Evolutionary conservation across 23 tunicate genomes (phyloP).

Genomic region (Oikopleura vanhoeffeni): DNA sequence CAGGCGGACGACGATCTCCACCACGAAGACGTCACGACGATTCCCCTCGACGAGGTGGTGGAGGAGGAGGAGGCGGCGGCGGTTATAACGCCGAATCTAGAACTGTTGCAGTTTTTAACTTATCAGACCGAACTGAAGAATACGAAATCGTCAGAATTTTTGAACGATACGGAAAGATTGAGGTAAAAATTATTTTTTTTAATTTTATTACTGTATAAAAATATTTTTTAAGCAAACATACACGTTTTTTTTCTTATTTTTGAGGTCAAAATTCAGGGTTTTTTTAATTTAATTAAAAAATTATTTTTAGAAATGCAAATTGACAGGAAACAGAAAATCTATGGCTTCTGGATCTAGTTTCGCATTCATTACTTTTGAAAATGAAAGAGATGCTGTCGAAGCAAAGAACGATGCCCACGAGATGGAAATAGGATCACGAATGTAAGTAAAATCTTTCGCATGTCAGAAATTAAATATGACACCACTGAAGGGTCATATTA

Average conservation of each 20-base stretch:
- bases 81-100: background rate
- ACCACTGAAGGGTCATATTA: no score
- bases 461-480: no score
- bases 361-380: conserved; percentile 5
- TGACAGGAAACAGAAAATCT: no score
- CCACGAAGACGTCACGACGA: no score
- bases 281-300: no score
- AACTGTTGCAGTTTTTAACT: conserved; percentile 4
- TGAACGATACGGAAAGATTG: background rate
- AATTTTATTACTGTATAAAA: background rate
- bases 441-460: background rate
- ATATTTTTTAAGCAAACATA: no score
- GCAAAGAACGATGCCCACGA: conserved; percentile 2
- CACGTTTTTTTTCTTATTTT: no score
- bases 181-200: background rate
- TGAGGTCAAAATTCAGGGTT: no score
- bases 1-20: background rate
- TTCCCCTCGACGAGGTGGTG: background rate
- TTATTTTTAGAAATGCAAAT: no score
- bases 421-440: background rate
- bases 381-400: background rate
- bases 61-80: background rate
- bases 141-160: background rate
- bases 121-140: background rate
- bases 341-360: no score